Percentiles rank a stretch among this genome's conserved stretches.
Evolutionary conservation across 1,140 invertebrate genomes (phyloP).

Genomic region (Acromyrmex heyeri): DNA sequence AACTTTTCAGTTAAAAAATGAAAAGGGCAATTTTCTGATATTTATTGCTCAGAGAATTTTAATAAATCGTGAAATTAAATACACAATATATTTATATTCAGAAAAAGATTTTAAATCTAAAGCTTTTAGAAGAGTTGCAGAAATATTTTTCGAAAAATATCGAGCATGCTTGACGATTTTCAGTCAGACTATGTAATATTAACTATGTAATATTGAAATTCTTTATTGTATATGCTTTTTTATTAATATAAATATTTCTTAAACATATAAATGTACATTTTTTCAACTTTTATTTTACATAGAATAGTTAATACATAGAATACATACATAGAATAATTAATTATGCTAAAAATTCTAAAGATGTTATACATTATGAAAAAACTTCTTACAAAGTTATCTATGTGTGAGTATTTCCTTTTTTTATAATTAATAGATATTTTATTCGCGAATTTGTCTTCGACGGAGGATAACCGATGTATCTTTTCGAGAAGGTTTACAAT

Average conservation of each 20-base stretch:
- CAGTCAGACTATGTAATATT: background rate
- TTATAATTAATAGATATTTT: background rate
- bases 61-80: background rate
- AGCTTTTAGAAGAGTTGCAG: background rate
- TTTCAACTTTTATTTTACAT: background rate
- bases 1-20: slow-evolving; percentile 26
- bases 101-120: background rate
- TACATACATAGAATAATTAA: background rate
- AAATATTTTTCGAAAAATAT: slow-evolving; percentile 10
- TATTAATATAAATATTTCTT: background rate
- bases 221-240: background rate
- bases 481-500: background rate
- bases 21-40: background rate
- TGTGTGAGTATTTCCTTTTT: background rate
- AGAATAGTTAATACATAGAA: background rate
- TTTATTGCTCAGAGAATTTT: slow-evolving; percentile 3
- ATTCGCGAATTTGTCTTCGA: background rate
- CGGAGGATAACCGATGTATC: background rate
- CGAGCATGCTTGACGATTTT: background rate
- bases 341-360: background rate
- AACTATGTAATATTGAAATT: background rate
- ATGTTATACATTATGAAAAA: background rate
- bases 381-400: background rate
- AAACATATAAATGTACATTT: background rate
- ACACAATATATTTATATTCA: background rate